phyloP scores from a whole-genome alignment of 30 jellyfish, hydroid and myxozoan species.

The Pseudorhiza aurosa region DNA sequence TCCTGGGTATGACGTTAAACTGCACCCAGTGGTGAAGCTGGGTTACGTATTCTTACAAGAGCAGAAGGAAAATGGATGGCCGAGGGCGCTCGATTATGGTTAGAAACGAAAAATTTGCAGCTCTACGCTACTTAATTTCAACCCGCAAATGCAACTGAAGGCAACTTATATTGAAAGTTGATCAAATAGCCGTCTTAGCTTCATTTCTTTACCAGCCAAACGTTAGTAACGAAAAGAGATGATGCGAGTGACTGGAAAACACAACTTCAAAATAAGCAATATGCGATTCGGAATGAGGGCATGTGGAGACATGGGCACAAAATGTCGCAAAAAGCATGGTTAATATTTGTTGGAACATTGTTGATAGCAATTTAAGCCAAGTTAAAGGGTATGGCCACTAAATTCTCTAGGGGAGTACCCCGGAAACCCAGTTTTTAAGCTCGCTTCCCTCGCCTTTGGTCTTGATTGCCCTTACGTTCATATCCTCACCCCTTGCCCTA shows the following conservation, averaged over 20 bases:
- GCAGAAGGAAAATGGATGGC: neutral
- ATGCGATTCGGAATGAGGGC: too few relatives aligned
- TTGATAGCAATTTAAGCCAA: neutral
- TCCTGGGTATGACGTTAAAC: too few relatives aligned
- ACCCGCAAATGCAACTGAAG: conserved; percentile 36
- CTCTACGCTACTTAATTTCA: neutral
- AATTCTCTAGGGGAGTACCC: neutral
- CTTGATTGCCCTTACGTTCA: conserved; percentile 33
- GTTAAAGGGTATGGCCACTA: conserved; percentile 12
- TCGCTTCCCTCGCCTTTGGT: conserved; percentile 11
- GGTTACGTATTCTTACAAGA: too few relatives aligned
- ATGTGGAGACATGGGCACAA: too few relatives aligned
- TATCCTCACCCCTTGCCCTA: neutral
- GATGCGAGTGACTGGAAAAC: conserved; percentile 1
- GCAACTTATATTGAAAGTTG: conserved; percentile 29
- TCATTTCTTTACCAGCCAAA: neutral
- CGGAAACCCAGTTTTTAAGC: neutral
- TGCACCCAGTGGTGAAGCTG: too few relatives aligned
- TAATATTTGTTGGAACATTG: too few relatives aligned
- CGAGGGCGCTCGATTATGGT: neutral
- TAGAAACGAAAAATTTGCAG: neutral
- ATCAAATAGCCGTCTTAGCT: neutral
- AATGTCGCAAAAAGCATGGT: too few relatives aligned
- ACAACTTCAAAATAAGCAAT: conserved; percentile 19
- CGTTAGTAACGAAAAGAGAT: neutral